Conservation (phyloP, 2,113 vertebrate genomes). For the Phoenicopterus ruber region DNA sequence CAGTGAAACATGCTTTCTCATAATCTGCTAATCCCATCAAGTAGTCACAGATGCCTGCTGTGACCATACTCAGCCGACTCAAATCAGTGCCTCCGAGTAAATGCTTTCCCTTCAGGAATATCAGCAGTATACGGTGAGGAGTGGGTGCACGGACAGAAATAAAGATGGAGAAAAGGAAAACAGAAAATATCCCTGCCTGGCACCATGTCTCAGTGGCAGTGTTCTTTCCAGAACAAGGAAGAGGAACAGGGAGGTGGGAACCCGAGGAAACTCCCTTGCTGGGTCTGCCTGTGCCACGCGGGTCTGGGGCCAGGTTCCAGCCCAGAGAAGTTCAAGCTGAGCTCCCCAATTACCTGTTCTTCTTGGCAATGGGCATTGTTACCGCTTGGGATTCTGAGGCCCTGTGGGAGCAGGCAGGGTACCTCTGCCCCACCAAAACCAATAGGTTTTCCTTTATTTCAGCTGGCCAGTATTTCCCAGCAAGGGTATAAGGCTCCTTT, state of each 20-base stretch:
- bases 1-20: slow-evolving; percentile 1
- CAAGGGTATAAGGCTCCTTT: neutral
- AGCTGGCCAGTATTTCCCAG: neutral
- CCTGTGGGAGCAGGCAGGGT: neutral
- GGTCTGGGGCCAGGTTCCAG: neutral
- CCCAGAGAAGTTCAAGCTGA: neutral
- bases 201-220: neutral
- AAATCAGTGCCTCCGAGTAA: neutral
- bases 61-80: neutral
- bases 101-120: slow-evolving; percentile 7
- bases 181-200: neutral
- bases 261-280: neutral
- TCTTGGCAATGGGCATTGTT: neutral
- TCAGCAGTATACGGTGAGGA: neutral
- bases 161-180: neutral
- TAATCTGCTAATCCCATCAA: slow-evolving; percentile 57
- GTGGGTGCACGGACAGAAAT: neutral
- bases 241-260: neutral
- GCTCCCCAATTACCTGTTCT: neutral
- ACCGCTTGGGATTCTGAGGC: neutral
- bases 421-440: neutral
- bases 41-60: slow-evolving; percentile 45
- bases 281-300: rapidly evolving
- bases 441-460: neutral
- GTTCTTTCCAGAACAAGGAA: neutral